Evolutionary conservation across 2,888 invertebrate species (phyloP).

Genomic region (Sphaerophoria rueppellii): DNA sequence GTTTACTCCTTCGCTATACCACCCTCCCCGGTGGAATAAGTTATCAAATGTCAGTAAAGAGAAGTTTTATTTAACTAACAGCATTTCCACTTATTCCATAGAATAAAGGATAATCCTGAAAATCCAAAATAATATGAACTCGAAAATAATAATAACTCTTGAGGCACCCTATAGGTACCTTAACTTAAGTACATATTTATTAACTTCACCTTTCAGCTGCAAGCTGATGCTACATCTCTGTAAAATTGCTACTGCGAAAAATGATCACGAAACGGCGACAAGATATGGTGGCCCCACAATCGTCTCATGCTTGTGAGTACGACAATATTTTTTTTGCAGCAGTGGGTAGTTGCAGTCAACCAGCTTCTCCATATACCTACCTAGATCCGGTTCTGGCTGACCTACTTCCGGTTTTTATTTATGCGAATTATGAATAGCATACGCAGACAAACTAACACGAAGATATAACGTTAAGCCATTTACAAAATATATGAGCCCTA

Average conservation of each 20-base stretch:
- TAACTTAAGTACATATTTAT: slow-evolving; percentile 17
- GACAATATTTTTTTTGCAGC: slow-evolving; percentile 56
- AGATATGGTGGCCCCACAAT: slow-evolving; percentile 46
- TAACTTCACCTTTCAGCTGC: slow-evolving; percentile 46
- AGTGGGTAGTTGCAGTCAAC: slow-evolving; percentile 50
- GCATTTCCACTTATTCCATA: no score
- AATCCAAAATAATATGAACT: no score
- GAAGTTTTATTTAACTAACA: no score
- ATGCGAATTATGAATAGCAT: slow-evolving; percentile 64
- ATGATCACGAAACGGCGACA: slow-evolving; percentile 40
- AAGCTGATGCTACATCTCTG: slow-evolving; percentile 51
- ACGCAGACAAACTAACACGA: slow-evolving; percentile 16
- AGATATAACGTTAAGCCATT: background rate
- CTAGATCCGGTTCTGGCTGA: slow-evolving; percentile 75
- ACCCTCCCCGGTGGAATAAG: no score
- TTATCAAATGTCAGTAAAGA: no score
- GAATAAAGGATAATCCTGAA: no score
- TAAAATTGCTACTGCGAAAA: slow-evolving; percentile 18
- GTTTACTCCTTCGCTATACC: no score
- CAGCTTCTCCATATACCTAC: slow-evolving; percentile 55
- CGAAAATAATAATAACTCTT: background rate
- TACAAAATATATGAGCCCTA: slow-evolving; percentile 26
- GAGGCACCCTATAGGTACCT: background rate
- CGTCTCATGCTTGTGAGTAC: background rate
- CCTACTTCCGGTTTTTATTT: slow-evolving; percentile 75